Base-by-base conservation (phyloP, 2,888 invertebrate species). In the Perdita meconis region DNA sequence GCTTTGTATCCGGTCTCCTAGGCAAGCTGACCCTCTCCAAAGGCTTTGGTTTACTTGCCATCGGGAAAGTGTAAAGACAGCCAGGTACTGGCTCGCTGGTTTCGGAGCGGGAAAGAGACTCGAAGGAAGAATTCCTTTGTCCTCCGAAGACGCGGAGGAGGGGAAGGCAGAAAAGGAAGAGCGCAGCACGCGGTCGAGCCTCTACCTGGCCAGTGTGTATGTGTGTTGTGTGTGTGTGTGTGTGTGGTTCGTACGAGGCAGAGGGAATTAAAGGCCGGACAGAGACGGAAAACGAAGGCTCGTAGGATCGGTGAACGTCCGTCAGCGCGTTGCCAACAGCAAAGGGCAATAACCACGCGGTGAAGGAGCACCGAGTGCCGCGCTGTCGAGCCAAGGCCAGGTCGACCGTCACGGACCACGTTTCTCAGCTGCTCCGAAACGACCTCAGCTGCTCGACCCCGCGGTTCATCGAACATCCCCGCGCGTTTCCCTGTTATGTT, bases 101-200 rank as follows among this genome's bases (percentile, higher is more conserved):
- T n/a, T 10, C 13, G 34, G 30, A 36, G 53, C 59, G 36, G 57
- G 50, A 42, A 59, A 66, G 75, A 61, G 73, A 83, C 76, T 78
- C 84, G 82, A 68, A 78, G 81, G 78, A 87, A 86, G 90, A 90
- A 90, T 90, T 91, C 89, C 90, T 91, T 91, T 91, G 91, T 91
- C 89, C 89, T 85, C n/a, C 82, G 82, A 79, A 78, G 81, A 76
- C 60, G 19, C 13, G 55, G 60, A 64, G 64, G 64, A 56, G 47
- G 51, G 60, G 73, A 56, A 66, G 51, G 16, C 59, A 63, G 64
- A 57, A 26, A 19, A 75, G 61, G 77, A 66, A 78, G 47, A 47
- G 67, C 70, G 66, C 69, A 78, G 66, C 80, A 86, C 84, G 78
- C 85, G 80, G 78, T 80, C 75, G 78, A 77, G 84, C 78, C 79